These are phyloP conservation scores for Sprattus sprattus DNA, from an alignment of 2,113 vertebrate genomes.

Conservation along the genomic window DNA sequence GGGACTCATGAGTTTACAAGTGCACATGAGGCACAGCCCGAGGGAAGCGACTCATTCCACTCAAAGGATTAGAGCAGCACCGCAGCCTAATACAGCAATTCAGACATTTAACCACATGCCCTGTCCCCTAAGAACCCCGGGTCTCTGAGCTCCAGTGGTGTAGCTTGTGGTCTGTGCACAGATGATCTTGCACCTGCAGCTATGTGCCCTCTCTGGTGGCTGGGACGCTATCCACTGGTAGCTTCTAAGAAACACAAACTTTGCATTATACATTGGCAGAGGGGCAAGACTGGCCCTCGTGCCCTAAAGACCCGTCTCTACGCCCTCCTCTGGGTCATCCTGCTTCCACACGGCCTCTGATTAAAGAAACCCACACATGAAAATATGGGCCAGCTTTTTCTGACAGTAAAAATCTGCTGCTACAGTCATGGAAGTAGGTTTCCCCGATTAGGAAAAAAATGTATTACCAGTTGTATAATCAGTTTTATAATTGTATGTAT, in stretches of 20 bases:
- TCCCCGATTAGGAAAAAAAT: neutral
- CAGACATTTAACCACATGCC: constrained; percentile 14
- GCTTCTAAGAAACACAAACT: constrained; percentile 36
- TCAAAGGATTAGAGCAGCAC: neutral
- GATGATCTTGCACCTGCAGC: constrained; percentile 18
- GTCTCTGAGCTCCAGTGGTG: neutral
- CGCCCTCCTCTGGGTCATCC: constrained; percentile 1
- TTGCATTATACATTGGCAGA: constrained; percentile 46
- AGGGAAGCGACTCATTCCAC: neutral
- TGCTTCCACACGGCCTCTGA: constrained; percentile 1
- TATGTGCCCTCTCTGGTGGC: constrained; percentile 5
- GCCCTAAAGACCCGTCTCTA: constrained; percentile 9
- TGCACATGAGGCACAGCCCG: neutral
- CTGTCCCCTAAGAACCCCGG: neutral
- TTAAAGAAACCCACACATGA: constrained; percentile 29
- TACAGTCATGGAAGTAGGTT: neutral
- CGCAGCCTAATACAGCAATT: constrained; percentile 9
- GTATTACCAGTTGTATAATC: neutral
- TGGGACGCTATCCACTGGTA: constrained; percentile 10
- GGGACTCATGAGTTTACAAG: neutral
- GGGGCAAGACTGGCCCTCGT: constrained; percentile 13
- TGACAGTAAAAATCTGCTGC: neutral
- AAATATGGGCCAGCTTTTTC: neutral
- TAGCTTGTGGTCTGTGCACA: neutral
- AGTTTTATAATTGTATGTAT: neutral